Evolutionary conservation across 2,888 invertebrate genomes (phyloP).

Genomic region (Apotomis capreana): DNA sequence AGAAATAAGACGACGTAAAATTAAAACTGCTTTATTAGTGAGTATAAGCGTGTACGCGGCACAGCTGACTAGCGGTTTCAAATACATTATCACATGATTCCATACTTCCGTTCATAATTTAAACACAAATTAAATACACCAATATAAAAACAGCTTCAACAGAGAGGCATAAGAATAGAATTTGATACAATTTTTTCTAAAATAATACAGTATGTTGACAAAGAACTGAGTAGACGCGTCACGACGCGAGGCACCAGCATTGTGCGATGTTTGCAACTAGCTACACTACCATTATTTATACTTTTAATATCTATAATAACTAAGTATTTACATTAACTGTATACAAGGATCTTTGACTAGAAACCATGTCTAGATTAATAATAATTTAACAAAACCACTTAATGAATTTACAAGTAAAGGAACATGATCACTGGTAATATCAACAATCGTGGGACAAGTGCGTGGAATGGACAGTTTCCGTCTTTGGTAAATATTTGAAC

Average conservation of each 20-base stretch:
- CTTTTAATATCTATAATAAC: constrained; percentile 63
- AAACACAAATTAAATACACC: constrained; percentile 48
- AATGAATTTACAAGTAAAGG: constrained; percentile 61
- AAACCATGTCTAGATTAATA: constrained; percentile 68
- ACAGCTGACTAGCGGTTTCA: constrained; percentile 80
- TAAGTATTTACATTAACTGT: constrained; percentile 73
- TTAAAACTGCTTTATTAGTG: constrained; percentile 76
- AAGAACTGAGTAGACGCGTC: not conserved
- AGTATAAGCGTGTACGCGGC: constrained; percentile 82
- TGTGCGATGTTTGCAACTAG: constrained; percentile 74
- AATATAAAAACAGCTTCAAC: constrained; percentile 31
- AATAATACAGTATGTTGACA: constrained; percentile 4
- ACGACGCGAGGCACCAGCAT: constrained; percentile 50
- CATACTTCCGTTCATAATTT: constrained; percentile 53
- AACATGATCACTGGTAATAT: constrained; percentile 58
- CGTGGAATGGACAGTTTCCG: constrained; percentile 68
- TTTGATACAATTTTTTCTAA: constrained; percentile 16
- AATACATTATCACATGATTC: constrained; percentile 74
- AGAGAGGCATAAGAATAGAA: constrained; percentile 17
- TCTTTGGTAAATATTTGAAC: constrained; percentile 80
- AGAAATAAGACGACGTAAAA: constrained; percentile 55
- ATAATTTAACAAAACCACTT: constrained; percentile 61
- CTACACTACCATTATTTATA: constrained; percentile 60
- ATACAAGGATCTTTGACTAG: constrained; percentile 80
- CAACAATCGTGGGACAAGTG: constrained; percentile 50